Evolutionary conservation across 2,888 invertebrate species (phyloP), one percentile per base, ranked within the genome.

Genomic region (Melitaea athalia): DNA sequence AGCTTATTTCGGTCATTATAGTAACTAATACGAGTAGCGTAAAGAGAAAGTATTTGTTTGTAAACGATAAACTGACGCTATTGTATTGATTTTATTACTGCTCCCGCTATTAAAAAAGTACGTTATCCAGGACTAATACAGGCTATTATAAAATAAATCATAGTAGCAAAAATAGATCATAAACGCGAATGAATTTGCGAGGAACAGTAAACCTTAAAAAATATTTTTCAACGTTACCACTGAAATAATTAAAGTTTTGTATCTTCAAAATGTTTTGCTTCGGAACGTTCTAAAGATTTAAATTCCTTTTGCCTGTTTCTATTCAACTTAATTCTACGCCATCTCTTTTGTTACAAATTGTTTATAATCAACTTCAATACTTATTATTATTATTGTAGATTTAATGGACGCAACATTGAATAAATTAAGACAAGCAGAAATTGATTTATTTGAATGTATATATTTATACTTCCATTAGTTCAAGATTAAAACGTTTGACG

Each of bases 401-500:
- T 42, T 15, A 57, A 57, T 57, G 31, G 57, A 57, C 15, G 57
- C 10, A 42, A 8, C 57, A 42, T 38, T 57, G 42, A 57, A n/a
- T 57, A 42, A 57, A 15, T 15, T 42, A 42, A 62, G 55, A 47
- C 43, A 55, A 38, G 14, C 14, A 55, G 55, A 31, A 55, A 17
- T 33, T 42, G 66, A 67, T 55, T 62, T 57, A 62, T 60, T 45
- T 60, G 52, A 55, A 55, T 47, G 42, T n/a, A 31, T 50, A 49
- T 64, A 38, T 64, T 24, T 61, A 61, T 55, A 67, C 45, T 59
- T 70, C 47, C 61, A 67, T 64, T 64, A 52, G 43, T 47, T 53
- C 5, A 15, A 12, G 42, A 55, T 53, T 57, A n/a, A 62, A 62
- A 47, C 42, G 61, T 68, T 70, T 68, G 68, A 70, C 59, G 68